Base-by-base conservation (phyloP, 2,888 invertebrate species). In the Lasioglossum morio region DNA sequence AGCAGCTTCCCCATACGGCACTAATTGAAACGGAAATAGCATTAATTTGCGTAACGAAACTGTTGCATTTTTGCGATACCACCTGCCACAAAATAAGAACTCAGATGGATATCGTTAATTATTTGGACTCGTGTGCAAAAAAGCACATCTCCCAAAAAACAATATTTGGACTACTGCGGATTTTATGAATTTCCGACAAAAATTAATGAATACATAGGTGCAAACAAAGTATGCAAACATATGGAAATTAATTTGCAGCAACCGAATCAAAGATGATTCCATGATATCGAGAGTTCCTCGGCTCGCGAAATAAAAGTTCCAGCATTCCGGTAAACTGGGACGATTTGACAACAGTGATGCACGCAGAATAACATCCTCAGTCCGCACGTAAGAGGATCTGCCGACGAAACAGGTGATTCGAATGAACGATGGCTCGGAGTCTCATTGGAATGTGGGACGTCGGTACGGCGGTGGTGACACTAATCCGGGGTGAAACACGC, bases 401-500 rank as follows among this genome's bases (percentile, higher is more conserved):
- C 34, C 30, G 19, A 34, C 30, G 19, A 66, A 34, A 66, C 60
- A 60, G 60, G 66, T 66, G 34, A 66, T 66, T 66, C 19, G 34
- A 34, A 66, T 19, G 30, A 66, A 16, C 30, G 30, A 8, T 19
- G 8, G 27, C 19, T 27, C 60, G 14, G 66, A 2, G 34, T 34
- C 34, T 34, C 66, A 19, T 66, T 30, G 30, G 30, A 69, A 40
- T 23, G 69, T 69, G 23, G 34, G 23, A 4, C 37, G 23, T 10
- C 37, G 69, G 23, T 10, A 37, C 37, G 19, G 46, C 46, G 46
- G 19, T 19, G 37, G 37, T 37, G 19, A 69, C 69, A 10, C 23
- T 37, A 69, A 69, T 37, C 69, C 69, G n/a, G 12, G 69, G 37
- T 69, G 37, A 69, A 69, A 69, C 69, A 34, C 37, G 34, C 37